Conservation (phyloP, 2,113 vertebrate species). For the Miniopterus natalensis region DNA sequence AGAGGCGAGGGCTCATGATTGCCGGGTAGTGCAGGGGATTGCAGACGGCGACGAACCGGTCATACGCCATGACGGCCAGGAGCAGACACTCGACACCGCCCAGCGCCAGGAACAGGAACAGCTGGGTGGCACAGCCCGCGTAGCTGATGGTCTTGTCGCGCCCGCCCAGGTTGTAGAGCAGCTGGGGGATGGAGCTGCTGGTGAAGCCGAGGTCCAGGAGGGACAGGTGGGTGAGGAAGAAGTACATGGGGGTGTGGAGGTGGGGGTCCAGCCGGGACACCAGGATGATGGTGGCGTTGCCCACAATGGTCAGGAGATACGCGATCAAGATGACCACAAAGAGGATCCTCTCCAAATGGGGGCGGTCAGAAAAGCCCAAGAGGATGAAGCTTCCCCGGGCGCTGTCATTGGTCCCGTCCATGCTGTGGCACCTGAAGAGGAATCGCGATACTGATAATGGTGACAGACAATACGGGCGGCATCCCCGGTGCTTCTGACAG, state of each 20-base stretch:
- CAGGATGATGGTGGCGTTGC: slow-evolving; percentile 70
- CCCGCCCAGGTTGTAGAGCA: slow-evolving; percentile 63
- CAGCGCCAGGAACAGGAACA: slow-evolving; percentile 70
- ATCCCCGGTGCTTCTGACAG: neutral
- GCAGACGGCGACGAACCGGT: slow-evolving; percentile 65
- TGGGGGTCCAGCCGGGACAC: neutral
- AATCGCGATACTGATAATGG: neutral
- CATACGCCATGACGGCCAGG: slow-evolving; percentile 70
- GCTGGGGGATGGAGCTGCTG: slow-evolving; percentile 72
- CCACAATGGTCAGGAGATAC: slow-evolving; percentile 69
- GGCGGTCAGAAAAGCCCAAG: slow-evolving; percentile 57
- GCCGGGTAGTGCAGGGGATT: slow-evolving; percentile 65
- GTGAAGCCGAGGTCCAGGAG: slow-evolving; percentile 78
- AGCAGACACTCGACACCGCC: slow-evolving; percentile 68
- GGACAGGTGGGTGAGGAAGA: slow-evolving; percentile 76
- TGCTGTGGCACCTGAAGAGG: neutral
- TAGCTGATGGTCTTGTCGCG: slow-evolving; percentile 66
- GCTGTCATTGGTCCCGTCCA: slow-evolving; percentile 42
- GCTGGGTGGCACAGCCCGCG: slow-evolving; percentile 64
- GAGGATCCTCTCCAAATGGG: slow-evolving; percentile 64
- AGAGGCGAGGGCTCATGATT: slow-evolving; percentile 56
- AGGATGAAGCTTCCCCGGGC: slow-evolving; percentile 41
- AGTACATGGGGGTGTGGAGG: slow-evolving; percentile 76
- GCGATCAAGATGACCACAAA: slow-evolving; percentile 60
- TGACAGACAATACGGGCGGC: neutral